phyloP scores from a whole-genome alignment of 2,888 invertebrate genomes.

The Chymomyza fuscimana region DNA sequence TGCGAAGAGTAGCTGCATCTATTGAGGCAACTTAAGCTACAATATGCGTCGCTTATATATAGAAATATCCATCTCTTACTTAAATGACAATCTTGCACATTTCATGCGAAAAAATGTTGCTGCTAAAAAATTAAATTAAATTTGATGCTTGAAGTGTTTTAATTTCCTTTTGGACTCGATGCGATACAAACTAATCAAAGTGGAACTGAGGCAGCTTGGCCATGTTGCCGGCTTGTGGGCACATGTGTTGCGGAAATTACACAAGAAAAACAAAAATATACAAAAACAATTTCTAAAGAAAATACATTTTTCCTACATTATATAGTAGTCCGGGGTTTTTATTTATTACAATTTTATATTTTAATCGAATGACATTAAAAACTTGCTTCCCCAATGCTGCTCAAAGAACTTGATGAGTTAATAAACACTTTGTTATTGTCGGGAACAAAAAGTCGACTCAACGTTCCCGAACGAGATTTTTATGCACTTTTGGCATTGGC shows the following conservation, averaged over 20 bases:
- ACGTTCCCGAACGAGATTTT: too few species aligned
- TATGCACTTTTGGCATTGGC: not conserved
- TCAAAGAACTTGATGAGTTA: too few species aligned
- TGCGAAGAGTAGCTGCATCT: not conserved
- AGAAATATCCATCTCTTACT: not conserved
- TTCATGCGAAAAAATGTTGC: slow-evolving; percentile 21
- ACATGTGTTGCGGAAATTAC: not conserved
- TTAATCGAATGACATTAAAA: not conserved
- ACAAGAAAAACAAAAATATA: not conserved
- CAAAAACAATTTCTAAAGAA: not conserved
- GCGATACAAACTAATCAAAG: slow-evolving; percentile 54
- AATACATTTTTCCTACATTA: too few species aligned
- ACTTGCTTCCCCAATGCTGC: too few species aligned
- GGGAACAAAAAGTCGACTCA: too few species aligned
- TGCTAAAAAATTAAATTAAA: slow-evolving; percentile 48
- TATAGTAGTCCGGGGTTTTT: not conserved
- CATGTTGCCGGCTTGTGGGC: not conserved
- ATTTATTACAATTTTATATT: not conserved
- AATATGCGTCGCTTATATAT: not conserved
- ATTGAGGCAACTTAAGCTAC: not conserved
- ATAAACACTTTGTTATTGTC: too few species aligned
- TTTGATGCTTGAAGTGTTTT: slow-evolving; percentile 64
- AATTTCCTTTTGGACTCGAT: slow-evolving; percentile 57
- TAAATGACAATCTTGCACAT: not conserved
- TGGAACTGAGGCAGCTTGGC: slow-evolving; percentile 5